Base-by-base conservation (phyloP, 2,113 vertebrate genomes). In the Eptesicus fuscus region DNA sequence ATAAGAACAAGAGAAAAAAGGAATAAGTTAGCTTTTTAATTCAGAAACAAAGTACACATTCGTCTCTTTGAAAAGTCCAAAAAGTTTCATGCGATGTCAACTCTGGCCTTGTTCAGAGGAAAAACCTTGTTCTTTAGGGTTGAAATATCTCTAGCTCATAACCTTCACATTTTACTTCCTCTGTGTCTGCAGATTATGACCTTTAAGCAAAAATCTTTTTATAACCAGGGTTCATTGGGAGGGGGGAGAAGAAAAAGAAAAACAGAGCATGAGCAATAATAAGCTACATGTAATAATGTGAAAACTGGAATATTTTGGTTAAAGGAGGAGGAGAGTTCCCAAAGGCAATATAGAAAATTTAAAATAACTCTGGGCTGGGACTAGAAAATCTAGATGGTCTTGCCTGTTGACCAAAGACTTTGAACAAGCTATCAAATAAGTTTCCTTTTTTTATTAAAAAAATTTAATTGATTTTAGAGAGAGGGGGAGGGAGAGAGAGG, bases 101-200 rank as follows among this genome's bases (percentile, higher is more conserved):
- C 10, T 63, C 77, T 92, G 97, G 82, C 97, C 97, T 98, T 98
- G 90, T 85, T 91, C 10, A 40, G 78, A 96, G 91, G 0, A 95
- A 95, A 73, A 93, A 95, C 94, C 84, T 98, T 83, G 32, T 30
- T 86, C 30, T 88, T 85, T 89, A 94, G 71, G 95, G 49, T 93
- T 51, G 35, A 90, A 94, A 91, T 74, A 44, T 97, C 97, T 96
- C 73, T 63, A 73, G 53, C 69, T 80, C 51, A 74, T 94, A 90
- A 89, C 87, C 96, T 95, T 96, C 88, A 96, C 76, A 93, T 98
- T 97, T 92, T 90, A 67, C 42, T 42, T 88, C 40, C 77, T 91
- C 67, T 40, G 6, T 85, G n/a, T 42, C 59, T 80, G 25, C 42
- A 92, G 23, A 92, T 84, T 73, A 88, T 69, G 47, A 93, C 56